A percentile compares a stretch with the other conserved stretches of the same genome.
Conservation (phyloP, 2,888 invertebrate species). For the Agonopterix alstromeriana region DNA sequence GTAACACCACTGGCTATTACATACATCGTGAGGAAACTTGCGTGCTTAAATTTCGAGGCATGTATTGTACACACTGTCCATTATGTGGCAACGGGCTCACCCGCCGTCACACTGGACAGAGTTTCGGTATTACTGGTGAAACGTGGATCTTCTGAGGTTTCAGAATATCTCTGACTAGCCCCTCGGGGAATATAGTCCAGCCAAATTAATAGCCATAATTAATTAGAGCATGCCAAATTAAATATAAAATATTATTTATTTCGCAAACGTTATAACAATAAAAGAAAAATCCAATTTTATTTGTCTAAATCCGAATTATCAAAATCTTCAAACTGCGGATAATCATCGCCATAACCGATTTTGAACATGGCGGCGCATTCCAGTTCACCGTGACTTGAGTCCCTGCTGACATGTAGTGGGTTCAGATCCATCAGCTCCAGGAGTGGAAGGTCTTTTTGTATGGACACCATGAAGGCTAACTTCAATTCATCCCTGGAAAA, state of each 20-base stretch:
- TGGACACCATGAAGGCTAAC: constrained; percentile 54
- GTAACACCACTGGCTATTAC: no score
- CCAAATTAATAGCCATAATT: no score
- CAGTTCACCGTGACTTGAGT: constrained; percentile 37
- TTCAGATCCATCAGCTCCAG: constrained; percentile 48
- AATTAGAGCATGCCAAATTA: no score
- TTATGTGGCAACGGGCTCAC: no score
- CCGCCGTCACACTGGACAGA: no score
- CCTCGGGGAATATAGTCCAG: no score
- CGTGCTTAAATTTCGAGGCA: no score
- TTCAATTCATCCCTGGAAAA: constrained; percentile 36
- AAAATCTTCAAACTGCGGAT: constrained; percentile 51
- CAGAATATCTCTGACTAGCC: no score
- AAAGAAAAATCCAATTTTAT: neutral
- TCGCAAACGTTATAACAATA: neutral
- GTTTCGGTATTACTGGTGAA: no score
- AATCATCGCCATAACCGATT: constrained; percentile 44
- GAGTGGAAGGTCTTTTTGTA: constrained; percentile 40
- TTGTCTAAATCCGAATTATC: constrained; percentile 1
- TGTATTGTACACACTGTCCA: no score
- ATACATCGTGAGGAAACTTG: no score
- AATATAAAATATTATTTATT: neutral
- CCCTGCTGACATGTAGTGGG: constrained; percentile 53
- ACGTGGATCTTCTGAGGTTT: no score
- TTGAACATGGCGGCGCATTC: constrained; percentile 54